phyloP scores from a whole-genome alignment of 2,113 vertebrate genomes.

The Ictalurus punctatus region DNA sequence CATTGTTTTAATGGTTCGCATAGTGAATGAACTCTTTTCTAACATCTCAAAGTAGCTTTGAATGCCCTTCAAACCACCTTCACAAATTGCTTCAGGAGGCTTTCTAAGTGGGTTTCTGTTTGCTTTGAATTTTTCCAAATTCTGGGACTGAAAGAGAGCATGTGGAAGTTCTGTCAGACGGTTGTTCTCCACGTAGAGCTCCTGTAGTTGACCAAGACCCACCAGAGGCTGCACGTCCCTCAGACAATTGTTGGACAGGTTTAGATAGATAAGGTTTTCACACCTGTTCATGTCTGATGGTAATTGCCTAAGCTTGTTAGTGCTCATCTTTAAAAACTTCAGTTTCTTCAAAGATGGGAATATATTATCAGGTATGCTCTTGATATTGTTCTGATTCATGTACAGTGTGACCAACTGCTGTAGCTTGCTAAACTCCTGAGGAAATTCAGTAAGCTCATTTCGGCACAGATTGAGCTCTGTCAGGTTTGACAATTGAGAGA shows the following conservation, averaged over 20 bases:
- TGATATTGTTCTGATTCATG: conserved; percentile 73
- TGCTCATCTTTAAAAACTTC: conserved; percentile 68
- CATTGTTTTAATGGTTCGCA: conserved; percentile 71
- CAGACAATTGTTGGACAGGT: conserved; percentile 70
- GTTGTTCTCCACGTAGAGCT: conserved; percentile 68
- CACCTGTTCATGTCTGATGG: conserved; percentile 67
- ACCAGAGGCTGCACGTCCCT: conserved; percentile 60
- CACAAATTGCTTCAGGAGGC: conserved; percentile 67
- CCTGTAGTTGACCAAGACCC: conserved; percentile 57
- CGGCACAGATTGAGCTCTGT: conserved; percentile 67
- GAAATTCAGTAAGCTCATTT: conserved; percentile 68
- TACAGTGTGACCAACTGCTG: conserved; percentile 65
- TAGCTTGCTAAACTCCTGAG: conserved; percentile 64
- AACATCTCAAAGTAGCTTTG: conserved; percentile 68
- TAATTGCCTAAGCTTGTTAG: conserved; percentile 63
- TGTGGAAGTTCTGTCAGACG: conserved; percentile 62
- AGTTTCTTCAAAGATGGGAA: conserved; percentile 64
- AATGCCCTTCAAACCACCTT: conserved; percentile 69
- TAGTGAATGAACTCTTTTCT: conserved; percentile 13
- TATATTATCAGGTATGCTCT: conserved; percentile 56
- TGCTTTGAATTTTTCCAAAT: conserved; percentile 64
- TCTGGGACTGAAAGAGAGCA: conserved; percentile 59
- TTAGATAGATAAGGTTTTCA: conserved; percentile 65
- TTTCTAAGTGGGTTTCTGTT: conserved; percentile 65
- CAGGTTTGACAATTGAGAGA: conserved; percentile 61